Evolutionary conservation across 1,140 invertebrate genomes (phyloP).

Genomic region (Listronotus oregonensis): DNA sequence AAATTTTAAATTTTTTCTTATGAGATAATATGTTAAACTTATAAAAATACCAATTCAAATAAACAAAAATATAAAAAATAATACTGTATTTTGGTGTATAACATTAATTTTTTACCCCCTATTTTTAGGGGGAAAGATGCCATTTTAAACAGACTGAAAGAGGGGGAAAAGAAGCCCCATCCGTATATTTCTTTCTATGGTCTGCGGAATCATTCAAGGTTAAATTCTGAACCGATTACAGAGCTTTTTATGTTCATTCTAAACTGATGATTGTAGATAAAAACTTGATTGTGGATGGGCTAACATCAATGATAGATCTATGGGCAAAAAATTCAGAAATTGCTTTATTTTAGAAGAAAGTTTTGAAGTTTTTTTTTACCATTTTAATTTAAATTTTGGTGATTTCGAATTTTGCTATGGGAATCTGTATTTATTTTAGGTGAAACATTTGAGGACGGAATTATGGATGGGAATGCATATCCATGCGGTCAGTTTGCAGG

Average conservation of each 20-base stretch:
- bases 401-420: too few relatives aligned
- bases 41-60: too few relatives aligned
- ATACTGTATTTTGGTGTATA: too few relatives aligned
- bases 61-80: too few relatives aligned
- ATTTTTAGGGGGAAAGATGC: conserved; percentile 68
- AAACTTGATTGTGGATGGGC: conserved; percentile 94
- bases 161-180: conserved; percentile 81
- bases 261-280: conserved; percentile 93
- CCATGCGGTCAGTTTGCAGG: conserved; percentile 84
- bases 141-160: conserved; percentile 70
- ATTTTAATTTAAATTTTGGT: too few relatives aligned
- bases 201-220: conserved; percentile 79
- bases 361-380: too few relatives aligned
- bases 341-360: conserved; percentile 76
- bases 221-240: conserved; percentile 84
- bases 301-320: conserved; percentile 96
- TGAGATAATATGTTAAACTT: not conserved
- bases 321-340: conserved; percentile 95
- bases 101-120: too few relatives aligned
- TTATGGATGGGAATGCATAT: conserved; percentile 80
- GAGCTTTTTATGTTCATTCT: conserved; percentile 96
- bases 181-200: conserved; percentile 93
- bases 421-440: too few relatives aligned
- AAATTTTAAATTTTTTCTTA: too few relatives aligned
- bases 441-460: conserved; percentile 76